Evolutionary conservation across 2,888 invertebrate species (phyloP).

Genomic region (Octodonta nipae): DNA sequence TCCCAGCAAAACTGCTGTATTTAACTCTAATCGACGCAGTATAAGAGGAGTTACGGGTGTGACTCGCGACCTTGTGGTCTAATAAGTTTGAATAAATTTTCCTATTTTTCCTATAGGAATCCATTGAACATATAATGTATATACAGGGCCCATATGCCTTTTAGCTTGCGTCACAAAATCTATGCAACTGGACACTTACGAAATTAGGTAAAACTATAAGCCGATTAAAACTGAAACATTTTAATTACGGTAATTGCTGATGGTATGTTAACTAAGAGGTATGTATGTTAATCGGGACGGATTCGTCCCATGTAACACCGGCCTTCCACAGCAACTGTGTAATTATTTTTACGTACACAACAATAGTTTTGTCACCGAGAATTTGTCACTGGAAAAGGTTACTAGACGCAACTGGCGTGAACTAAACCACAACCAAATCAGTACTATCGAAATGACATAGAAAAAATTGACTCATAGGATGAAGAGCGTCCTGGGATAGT

Average conservation of each 20-base stretch:
- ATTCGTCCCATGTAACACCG: slow-evolving; percentile 2
- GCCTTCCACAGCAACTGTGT: too few species aligned
- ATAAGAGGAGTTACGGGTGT: slow-evolving; percentile 4
- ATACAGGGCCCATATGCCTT: slow-evolving; percentile 5
- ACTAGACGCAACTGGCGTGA: too few species aligned
- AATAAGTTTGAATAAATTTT: slow-evolving; percentile 3
- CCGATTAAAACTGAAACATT: slow-evolving; percentile 3
- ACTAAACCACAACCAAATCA: too few species aligned
- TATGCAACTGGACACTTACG: slow-evolving; percentile 3
- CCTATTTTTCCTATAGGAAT: slow-evolving; percentile 2
- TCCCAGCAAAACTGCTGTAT: slow-evolving; percentile 2
- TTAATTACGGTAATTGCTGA: slow-evolving; percentile 2
- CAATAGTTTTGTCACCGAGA: too few species aligned
- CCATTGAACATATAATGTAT: slow-evolving; percentile 3
- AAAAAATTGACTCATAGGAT: too few species aligned
- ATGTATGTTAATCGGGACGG: not conserved
- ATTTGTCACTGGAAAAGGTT: too few species aligned
- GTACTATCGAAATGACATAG: too few species aligned
- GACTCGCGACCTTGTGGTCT: slow-evolving; percentile 4
- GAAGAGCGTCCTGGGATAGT: too few species aligned
- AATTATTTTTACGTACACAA: too few species aligned
- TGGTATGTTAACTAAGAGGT: not conserved
- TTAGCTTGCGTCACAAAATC: slow-evolving; percentile 5
- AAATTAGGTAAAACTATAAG: not conserved
- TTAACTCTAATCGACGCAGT: slow-evolving; percentile 3